phyloP scores from a whole-genome alignment of 2,888 invertebrate genomes.

The Sthenelais limicola region DNA sequence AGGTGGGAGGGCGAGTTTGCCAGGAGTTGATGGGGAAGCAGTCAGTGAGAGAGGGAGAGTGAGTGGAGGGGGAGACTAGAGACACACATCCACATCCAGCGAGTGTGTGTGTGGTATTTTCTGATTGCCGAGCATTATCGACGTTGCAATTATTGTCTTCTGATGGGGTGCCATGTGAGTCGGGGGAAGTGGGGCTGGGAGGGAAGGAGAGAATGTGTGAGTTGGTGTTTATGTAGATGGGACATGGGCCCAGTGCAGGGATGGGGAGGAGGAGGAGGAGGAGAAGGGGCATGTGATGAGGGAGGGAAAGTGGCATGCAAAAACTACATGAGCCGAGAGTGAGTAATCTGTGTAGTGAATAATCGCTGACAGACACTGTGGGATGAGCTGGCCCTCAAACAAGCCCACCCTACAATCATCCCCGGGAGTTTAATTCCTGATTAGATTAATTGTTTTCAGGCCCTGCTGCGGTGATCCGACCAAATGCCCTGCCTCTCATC shows the following conservation, averaged over 20 bases:
- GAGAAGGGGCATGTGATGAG: not conserved
- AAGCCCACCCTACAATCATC: slow-evolving; percentile 8
- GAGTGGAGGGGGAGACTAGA: not conserved
- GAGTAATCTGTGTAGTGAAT: slow-evolving; percentile 29
- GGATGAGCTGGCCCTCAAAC: slow-evolving; percentile 7
- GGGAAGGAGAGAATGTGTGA: no score
- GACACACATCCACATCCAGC: no score
- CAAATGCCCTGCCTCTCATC: no score
- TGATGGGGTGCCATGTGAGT: not conserved
- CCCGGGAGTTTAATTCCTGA: not conserved
- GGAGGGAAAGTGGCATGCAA: not conserved
- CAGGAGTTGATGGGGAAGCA: no score
- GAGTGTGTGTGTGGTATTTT: slow-evolving; percentile 36
- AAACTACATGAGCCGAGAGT: no score
- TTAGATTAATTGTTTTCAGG: no score
- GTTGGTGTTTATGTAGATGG: no score
- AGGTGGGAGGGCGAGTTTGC: no score
- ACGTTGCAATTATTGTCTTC: slow-evolving; percentile 13
- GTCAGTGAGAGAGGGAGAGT: slow-evolving; percentile 9
- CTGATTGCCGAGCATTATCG: slow-evolving; percentile 37
- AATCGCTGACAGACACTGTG: slow-evolving; percentile 34
- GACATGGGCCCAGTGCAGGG: no score
- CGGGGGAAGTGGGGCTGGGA: not conserved
- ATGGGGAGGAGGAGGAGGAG: not conserved
- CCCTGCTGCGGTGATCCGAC: no score